Conservation (phyloP, 2,888 invertebrate genomes). For the Mesorhabditis belari region DNA sequence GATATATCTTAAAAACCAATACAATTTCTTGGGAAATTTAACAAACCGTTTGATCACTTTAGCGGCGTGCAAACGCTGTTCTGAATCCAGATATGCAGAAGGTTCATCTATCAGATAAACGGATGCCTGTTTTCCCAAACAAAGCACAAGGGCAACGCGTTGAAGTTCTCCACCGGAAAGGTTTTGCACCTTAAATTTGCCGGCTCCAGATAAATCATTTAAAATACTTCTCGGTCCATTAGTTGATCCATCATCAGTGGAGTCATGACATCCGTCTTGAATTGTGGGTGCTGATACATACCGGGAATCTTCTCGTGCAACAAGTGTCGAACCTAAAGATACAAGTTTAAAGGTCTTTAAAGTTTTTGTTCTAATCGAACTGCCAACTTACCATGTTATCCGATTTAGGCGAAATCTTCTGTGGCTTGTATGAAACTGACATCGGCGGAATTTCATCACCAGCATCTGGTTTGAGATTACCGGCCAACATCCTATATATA, state of each 20-base stretch:
- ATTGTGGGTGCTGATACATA: constrained; percentile 92
- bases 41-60: constrained; percentile 89
- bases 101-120: constrained; percentile 98
- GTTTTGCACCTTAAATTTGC: constrained; percentile 67
- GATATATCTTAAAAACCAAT: constrained; percentile 66
- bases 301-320: constrained; percentile 94
- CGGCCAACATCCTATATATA: constrained; percentile 78
- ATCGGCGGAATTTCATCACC: constrained; percentile 68
- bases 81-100: constrained; percentile 96
- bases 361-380: no score
- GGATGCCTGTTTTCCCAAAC: constrained; percentile 95
- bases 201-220: background rate
- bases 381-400: constrained; percentile 65
- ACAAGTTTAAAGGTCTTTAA: no score
- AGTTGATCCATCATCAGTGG: constrained; percentile 49
- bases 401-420: constrained; percentile 96
- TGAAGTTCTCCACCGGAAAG: constrained; percentile 98
- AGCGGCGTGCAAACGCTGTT: constrained; percentile 97
- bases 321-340: constrained; percentile 69
- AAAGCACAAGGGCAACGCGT: constrained; percentile 87
- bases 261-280: constrained; percentile 96
- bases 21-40: background rate
- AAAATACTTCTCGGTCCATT: constrained; percentile 38
- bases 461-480: constrained; percentile 77
- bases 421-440: constrained; percentile 98